Evolutionary conservation across 2,113 vertebrate genomes (phyloP).

Genomic region (Drymodes brunneopygia): DNA sequence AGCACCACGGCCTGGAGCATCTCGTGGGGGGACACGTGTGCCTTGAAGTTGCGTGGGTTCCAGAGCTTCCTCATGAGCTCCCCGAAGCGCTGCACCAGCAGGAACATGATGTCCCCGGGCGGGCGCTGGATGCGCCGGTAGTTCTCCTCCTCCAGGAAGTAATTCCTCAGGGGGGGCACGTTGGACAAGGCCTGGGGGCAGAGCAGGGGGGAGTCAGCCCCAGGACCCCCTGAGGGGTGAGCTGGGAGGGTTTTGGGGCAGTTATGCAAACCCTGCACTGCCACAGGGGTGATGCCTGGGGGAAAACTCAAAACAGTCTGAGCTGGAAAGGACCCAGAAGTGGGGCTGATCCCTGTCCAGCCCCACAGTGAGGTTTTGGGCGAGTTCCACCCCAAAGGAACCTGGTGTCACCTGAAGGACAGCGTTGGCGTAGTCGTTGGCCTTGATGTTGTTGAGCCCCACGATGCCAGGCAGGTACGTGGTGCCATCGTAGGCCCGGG

Average conservation of each 20-base stretch:
- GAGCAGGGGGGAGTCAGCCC: background rate
- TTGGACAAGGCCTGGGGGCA: conserved; percentile 88
- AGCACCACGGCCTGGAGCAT: conserved; percentile 98
- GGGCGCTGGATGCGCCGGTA: conserved; percentile 88
- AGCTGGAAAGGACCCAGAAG: fast-evolving
- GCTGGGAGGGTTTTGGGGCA: background rate
- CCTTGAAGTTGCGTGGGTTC: conserved; percentile 98
- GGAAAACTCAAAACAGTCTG: fast-evolving
- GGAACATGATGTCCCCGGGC: conserved; percentile 95
- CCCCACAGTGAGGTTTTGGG: too few species aligned
- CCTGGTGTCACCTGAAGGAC: conserved; percentile 83
- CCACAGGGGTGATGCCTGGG: fast-evolving
- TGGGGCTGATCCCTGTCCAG: fast-evolving
- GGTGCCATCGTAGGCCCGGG: conserved; percentile 95
- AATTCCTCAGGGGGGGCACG: conserved; percentile 92
- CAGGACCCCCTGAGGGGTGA: fast-evolving
- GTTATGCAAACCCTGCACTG: background rate
- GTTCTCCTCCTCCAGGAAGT: conserved; percentile 96
- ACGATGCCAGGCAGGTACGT: conserved; percentile 96
- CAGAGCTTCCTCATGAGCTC: conserved; percentile 97
- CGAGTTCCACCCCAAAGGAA: background rate
- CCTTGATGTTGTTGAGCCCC: conserved; percentile 97
- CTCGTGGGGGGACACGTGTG: conserved; percentile 95
- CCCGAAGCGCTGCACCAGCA: conserved; percentile 94
- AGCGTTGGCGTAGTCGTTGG: conserved; percentile 95